These are phyloP conservation scores for Micrasema longulum DNA, from an alignment of 1,140 invertebrate species.

Conservation along the genomic window DNA sequence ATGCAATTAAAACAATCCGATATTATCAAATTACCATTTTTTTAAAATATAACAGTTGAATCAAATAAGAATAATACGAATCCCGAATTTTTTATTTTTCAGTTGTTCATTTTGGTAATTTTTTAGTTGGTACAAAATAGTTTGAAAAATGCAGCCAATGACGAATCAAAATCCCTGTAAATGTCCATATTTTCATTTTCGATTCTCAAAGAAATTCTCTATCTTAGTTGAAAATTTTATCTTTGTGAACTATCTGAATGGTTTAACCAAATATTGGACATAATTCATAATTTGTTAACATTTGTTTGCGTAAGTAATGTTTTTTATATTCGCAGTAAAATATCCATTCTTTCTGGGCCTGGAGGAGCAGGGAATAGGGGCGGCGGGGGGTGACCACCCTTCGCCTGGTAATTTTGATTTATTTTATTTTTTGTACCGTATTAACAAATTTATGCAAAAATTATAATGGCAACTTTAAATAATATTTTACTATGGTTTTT, in stretches of 20 bases:
- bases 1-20: too few species aligned
- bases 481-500: background rate
- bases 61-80: too few species aligned
- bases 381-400: slow-evolving; percentile 65
- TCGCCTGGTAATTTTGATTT: slow-evolving; percentile 53
- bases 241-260: background rate
- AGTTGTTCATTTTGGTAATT: too few species aligned
- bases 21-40: too few species aligned
- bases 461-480: background rate
- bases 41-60: too few species aligned
- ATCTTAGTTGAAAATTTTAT: background rate
- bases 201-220: background rate
- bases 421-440: background rate
- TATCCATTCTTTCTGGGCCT: slow-evolving; percentile 76
- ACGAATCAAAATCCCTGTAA: background rate
- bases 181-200: background rate
- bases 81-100: too few species aligned
- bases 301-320: background rate
- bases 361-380: slow-evolving; percentile 72
- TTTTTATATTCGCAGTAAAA: slow-evolving; percentile 70
- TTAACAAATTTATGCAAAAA: background rate
- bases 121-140: too few species aligned
- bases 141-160: background rate
- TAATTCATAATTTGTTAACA: background rate
- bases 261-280: background rate